Conservation (phyloP, 1,140 invertebrate species). For the Coelopa frigida region DNA sequence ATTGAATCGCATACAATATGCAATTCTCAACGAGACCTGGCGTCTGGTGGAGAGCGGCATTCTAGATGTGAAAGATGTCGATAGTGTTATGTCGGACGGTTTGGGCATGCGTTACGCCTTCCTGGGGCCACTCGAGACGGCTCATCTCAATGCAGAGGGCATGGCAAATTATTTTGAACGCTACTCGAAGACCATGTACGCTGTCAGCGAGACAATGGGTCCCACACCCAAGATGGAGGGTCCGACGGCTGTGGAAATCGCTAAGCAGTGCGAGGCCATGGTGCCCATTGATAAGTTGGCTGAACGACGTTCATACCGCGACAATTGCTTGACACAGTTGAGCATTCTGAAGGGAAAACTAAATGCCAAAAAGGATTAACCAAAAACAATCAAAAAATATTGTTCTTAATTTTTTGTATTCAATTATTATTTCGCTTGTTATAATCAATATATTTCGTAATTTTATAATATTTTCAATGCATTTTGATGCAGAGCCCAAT, state of each 20-base stretch:
- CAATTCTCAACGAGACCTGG: slow-evolving; percentile 89
- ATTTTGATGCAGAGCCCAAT: too few species aligned
- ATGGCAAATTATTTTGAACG: slow-evolving; percentile 50
- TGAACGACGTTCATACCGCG: slow-evolving; percentile 73
- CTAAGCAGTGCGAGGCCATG: slow-evolving; percentile 61
- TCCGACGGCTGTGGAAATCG: slow-evolving; percentile 52
- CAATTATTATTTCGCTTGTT: background rate
- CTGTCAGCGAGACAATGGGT: slow-evolving; percentile 68
- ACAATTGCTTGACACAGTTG: slow-evolving; percentile 72
- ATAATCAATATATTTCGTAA: too few species aligned
- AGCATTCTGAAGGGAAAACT: slow-evolving; percentile 71
- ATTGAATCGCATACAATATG: slow-evolving; percentile 92
- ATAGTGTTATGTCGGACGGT: slow-evolving; percentile 90
- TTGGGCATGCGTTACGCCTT: slow-evolving; percentile 93
- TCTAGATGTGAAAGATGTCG: slow-evolving; percentile 80
- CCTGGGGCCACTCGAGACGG: slow-evolving; percentile 86
- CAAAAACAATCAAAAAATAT: slow-evolving; percentile 15
- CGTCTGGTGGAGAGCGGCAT: slow-evolving; percentile 77
- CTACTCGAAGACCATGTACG: slow-evolving; percentile 73
- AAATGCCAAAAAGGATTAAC: too few species aligned
- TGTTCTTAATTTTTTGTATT: background rate
- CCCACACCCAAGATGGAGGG: slow-evolving; percentile 67
- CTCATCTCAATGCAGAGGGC: slow-evolving; percentile 92
- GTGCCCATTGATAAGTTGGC: slow-evolving; percentile 69
- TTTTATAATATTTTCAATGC: too few species aligned